Base-by-base conservation (phyloP, 2,113 vertebrate species). In the Grantiella picta region DNA sequence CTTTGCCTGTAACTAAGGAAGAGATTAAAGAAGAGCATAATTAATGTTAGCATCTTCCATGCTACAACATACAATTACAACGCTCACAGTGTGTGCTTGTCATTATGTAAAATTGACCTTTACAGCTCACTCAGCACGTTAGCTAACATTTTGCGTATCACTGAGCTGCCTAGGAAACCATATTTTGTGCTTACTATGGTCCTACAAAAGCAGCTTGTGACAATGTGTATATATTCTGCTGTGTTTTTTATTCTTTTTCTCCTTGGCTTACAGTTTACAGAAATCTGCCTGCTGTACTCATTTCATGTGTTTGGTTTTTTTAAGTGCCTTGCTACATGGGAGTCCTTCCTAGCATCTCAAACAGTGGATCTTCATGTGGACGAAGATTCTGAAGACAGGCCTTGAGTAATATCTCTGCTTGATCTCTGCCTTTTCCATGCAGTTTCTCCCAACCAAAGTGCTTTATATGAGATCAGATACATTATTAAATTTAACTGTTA, bases 251-350 rank as follows among this genome's bases (percentile, higher is more conserved):
- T 57, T 88, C 4, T 7, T 60, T 65, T 86, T 89, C 59, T 86
- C 63, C 54, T 71, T 90, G 68, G 21, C 36, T 96, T 65, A 56
- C 57, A 45, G 61, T 27, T 31, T 76, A 81, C 50, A 86, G 56
- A 68, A 91, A n/a, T 33, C 5, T 38, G 10, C 49, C 29, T 95
- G 35, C 83, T 79, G 6, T 75, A 56, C 57, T 92, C 22, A 29
- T 61, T 61, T 28, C 73, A 6, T 97, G 56, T 97, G 70, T 71
- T 94, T 92, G 90, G 5, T 21, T 68, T 84, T 83, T 97, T 97
- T 49, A 97, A 99, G 99, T 99, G 99, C 97, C 98, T 99, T 98
- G 99, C 99, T 28, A 98, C 98, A 23, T 99, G 99, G 99, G 99
- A 99, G 92, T 98, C 99, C 21, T 99, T 99, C 97, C 97, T 99